Base-by-base conservation (phyloP, 2,113 vertebrate species). In the Nannobrachium achirus region DNA sequence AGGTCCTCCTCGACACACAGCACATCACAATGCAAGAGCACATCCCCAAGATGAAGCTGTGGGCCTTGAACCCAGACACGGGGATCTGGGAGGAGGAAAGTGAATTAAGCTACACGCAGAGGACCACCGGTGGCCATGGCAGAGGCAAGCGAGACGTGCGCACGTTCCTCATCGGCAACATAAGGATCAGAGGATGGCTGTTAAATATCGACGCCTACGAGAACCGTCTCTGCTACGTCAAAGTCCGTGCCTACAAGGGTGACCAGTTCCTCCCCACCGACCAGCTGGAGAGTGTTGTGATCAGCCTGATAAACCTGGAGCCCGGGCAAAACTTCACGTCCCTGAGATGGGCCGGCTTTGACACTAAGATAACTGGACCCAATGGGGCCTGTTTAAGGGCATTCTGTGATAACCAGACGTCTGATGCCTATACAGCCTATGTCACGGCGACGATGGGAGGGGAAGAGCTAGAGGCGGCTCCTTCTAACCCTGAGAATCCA, bases 141-240 rank as follows among this genome's bases (percentile, higher is more conserved):
- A 88, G 96, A 1, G 85, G 76, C 16, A 98, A 92, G 72, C 88
- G 98, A 10, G 98, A 99, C 85, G 98, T 99, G 71, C 93, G 98
- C 7, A 94, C 94, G 0, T 99, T 99, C 81, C 90, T 99, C 13
- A 94, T 97, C 19, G 98, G 98, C 48, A 97, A 97, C 70, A 88
- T 97, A 92, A 95, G 98, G 89, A 93, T 99, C 67, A 93, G 96
- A 11, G 98, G 98, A 80, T 91, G 98, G 1, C 92, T 99, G 39
- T 99, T 99, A 80, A 99, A 99, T 86, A 89, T 99, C 68, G 98
- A 99, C 0, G 98, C 99, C 60, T 96, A 97, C 0, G 98, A 99
- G 92, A 94, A 92, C 52, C 94, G 97, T 14, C 95, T 97, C 45
- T 99, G 98, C 88, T 99, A 97, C 1, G 95, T 99, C 25, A 99